A percentile compares a stretch with the other conserved stretches of the same genome.
These are phyloP conservation scores for Thelaira solivaga DNA, from an alignment of 2,888 invertebrate genomes.

Conservation along the genomic window DNA sequence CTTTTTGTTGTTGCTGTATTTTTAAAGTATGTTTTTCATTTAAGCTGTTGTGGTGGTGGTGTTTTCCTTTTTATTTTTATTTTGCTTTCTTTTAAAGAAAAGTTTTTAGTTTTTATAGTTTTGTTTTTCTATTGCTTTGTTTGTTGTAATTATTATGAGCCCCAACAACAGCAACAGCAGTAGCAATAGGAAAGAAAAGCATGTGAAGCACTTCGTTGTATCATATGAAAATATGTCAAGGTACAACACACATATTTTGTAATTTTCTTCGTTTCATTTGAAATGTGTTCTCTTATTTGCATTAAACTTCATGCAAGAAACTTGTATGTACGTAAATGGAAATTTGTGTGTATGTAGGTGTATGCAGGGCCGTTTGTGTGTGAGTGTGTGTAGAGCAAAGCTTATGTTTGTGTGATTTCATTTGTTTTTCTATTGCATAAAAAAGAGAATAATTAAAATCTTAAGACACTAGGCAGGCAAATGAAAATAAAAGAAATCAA, in stretches of 20 bases:
- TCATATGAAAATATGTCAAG: constrained; percentile 56
- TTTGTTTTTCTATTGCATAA: constrained; percentile 31
- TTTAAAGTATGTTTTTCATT: too few species aligned
- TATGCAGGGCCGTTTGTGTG: not conserved
- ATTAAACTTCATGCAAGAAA: not conserved
- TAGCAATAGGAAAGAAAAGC: constrained; percentile 2
- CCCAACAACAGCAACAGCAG: not conserved
- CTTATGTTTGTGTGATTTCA: constrained; percentile 1
- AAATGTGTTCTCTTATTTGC: constrained; percentile 30
- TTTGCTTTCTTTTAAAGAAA: too few species aligned
- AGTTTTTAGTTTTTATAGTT: too few species aligned
- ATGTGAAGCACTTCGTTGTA: too few species aligned
- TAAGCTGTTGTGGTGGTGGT: too few species aligned
- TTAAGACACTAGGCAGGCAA: constrained; percentile 60
- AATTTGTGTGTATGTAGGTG: not conserved
- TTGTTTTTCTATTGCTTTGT: too few species aligned
- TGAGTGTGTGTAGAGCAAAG: not conserved
- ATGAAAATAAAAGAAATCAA: constrained; percentile 14
- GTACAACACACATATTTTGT: too few species aligned
- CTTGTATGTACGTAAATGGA: not conserved
- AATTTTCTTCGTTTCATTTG: constrained; percentile 33
- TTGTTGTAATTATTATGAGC: too few species aligned
- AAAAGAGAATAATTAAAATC: constrained; percentile 62
- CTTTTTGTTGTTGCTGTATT: too few species aligned
- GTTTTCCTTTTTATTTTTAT: too few species aligned